These are phyloP conservation scores for Carassius auratus DNA, from an alignment of 2,113 vertebrate genomes.

Conservation along the genomic window DNA sequence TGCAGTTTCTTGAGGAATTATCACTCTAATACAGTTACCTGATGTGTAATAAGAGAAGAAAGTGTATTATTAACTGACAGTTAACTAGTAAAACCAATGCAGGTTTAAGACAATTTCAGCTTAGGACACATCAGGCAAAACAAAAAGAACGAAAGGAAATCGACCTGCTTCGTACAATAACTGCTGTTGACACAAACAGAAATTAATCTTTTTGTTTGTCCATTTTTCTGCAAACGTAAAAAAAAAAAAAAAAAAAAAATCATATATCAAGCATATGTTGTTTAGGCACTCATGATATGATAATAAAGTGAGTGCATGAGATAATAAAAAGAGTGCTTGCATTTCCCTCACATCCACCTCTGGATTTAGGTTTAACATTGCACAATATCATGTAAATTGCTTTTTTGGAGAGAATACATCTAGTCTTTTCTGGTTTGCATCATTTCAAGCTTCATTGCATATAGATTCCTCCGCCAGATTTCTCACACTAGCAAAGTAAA, in stretches of 20 bases:
- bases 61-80: constrained; percentile 48
- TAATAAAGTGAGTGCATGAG: constrained; percentile 24
- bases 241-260: constrained; percentile 18
- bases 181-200: constrained; percentile 41
- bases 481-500: constrained; percentile 39
- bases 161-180: constrained; percentile 4
- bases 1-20: constrained; percentile 69
- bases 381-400: constrained; percentile 43
- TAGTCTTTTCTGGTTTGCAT: constrained; percentile 48
- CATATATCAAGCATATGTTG: constrained; percentile 53
- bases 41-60: constrained; percentile 54
- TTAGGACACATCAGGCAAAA: constrained; percentile 53
- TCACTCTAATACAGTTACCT: constrained; percentile 62
- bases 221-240: constrained; percentile 50
- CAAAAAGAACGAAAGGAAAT: constrained; percentile 33
- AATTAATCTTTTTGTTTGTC: constrained; percentile 21
- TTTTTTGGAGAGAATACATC: constrained; percentile 27
- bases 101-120: constrained; percentile 49
- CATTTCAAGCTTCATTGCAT: constrained; percentile 59
- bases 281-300: constrained; percentile 40
- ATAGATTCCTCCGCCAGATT: constrained; percentile 49
- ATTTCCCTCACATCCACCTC: constrained; percentile 41
- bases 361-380: constrained; percentile 47
- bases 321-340: constrained; percentile 36
- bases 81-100: constrained; percentile 43